These are phyloP conservation scores for Augochlorella aurata DNA, from an alignment of 2,888 invertebrate species.

Conservation along the genomic window DNA sequence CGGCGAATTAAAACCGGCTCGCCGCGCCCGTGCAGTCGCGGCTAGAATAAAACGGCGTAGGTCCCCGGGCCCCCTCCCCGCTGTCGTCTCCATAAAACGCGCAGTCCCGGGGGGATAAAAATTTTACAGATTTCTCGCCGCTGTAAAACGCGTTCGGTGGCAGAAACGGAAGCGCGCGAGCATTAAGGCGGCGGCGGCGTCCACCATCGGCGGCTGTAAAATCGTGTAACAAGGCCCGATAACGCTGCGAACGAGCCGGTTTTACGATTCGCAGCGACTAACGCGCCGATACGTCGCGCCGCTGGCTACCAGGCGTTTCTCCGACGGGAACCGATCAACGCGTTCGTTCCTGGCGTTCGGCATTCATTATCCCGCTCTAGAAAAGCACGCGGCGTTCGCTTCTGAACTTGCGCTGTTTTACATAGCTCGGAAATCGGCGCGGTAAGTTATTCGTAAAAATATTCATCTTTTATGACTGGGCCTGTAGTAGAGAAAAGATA, in stretches of 20 bases:
- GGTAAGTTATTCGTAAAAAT: too few species aligned
- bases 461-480: too few species aligned
- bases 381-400: too few species aligned
- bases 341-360: too few species aligned
- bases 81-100: constrained; percentile 35
- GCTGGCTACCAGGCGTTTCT: too few species aligned
- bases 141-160: not conserved
- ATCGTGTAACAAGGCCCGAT: constrained; percentile 50
- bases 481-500: too few species aligned
- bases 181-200: constrained; percentile 32
- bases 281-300: not conserved
- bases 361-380: too few species aligned
- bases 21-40: constrained; percentile 14
- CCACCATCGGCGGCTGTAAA: constrained; percentile 47
- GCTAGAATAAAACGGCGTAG: constrained; percentile 24
- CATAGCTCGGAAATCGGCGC: too few species aligned
- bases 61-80: not conserved
- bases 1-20: constrained; percentile 12
- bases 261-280: constrained; percentile 50
- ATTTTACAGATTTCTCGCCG: constrained; percentile 43
- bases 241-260: constrained; percentile 37
- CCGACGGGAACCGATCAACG: too few species aligned
- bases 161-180: constrained; percentile 3
- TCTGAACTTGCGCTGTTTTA: too few species aligned
- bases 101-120: constrained; percentile 33